Conservation (phyloP, 23 tunicate genomes). For the Corella eumyota region DNA sequence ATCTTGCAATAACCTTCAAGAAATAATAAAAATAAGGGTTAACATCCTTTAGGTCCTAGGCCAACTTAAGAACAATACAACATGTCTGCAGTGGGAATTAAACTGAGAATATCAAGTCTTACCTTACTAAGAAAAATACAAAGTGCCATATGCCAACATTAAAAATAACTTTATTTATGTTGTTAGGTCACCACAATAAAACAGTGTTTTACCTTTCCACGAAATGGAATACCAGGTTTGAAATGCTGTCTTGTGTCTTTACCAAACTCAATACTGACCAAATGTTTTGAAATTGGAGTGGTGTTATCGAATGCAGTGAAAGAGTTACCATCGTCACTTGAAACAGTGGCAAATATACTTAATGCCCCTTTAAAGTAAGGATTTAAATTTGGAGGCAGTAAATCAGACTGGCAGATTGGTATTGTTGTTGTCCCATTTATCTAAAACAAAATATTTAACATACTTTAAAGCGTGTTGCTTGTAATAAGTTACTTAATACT, state of each 20-base stretch:
- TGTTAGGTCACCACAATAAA: too few relatives aligned
- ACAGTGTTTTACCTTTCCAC: slow-evolving; percentile 78
- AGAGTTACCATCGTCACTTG: slow-evolving; percentile 24
- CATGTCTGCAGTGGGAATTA: too few relatives aligned
- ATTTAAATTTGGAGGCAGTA: slow-evolving; percentile 24
- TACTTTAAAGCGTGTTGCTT: background rate
- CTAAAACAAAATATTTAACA: slow-evolving; percentile 4
- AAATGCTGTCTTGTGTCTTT: slow-evolving; percentile 61
- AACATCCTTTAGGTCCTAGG: too few relatives aligned
- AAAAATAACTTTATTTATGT: too few relatives aligned
- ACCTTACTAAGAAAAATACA: too few relatives aligned
- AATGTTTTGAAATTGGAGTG: slow-evolving; percentile 47
- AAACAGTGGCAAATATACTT: slow-evolving; percentile 48
- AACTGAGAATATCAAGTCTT: too few relatives aligned
- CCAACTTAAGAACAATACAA: too few relatives aligned
- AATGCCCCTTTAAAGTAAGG: slow-evolving; percentile 38
- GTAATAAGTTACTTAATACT: too few relatives aligned
- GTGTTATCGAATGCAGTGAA: slow-evolving; percentile 69
- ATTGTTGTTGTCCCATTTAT: slow-evolving; percentile 21
- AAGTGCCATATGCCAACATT: too few relatives aligned
- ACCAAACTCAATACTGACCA: slow-evolving; percentile 53
- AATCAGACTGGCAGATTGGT: slow-evolving; percentile 33
- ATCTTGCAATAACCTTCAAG: slow-evolving; percentile 9
- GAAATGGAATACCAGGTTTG: slow-evolving; percentile 71
- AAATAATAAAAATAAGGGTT: too few relatives aligned